Evolutionary conservation across 2,888 invertebrate species (phyloP).

Genomic region (Xanthostigma xanthostigma): DNA sequence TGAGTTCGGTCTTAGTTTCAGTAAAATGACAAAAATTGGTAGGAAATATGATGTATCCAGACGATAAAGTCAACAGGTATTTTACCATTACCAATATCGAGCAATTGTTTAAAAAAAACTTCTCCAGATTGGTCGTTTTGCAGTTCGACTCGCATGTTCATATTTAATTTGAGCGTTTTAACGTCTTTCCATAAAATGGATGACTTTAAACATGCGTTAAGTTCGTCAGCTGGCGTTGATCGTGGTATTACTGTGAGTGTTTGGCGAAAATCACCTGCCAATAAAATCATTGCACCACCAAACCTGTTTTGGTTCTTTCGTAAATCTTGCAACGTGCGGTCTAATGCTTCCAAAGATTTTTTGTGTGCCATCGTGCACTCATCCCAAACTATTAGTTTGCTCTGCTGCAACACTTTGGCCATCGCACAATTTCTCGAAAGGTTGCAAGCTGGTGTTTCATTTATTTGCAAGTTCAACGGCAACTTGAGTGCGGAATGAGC

Average conservation of each 20-base stretch:
- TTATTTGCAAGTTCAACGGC: constrained; percentile 19
- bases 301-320: constrained; percentile 14
- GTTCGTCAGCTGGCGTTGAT: constrained; percentile 19
- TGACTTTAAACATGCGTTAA: constrained; percentile 21
- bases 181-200: constrained; percentile 9
- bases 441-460: constrained; percentile 20
- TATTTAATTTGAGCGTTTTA: constrained; percentile 14
- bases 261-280: constrained; percentile 21
- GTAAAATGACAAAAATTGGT: constrained; percentile 16
- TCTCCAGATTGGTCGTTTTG: constrained; percentile 12
- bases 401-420: constrained; percentile 16
- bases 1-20: constrained; percentile 16
- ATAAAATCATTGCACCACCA: constrained; percentile 19
- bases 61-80: constrained; percentile 14
- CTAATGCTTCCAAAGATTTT: constrained; percentile 19
- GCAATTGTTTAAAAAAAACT: constrained; percentile 16
- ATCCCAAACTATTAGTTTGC: constrained; percentile 25
- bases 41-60: constrained; percentile 18
- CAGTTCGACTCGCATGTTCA: constrained; percentile 16
- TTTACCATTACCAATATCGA: constrained; percentile 18
- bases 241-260: constrained; percentile 20
- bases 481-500: constrained; percentile 25
- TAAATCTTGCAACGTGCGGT: constrained; percentile 18
- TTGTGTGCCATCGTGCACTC: constrained; percentile 25
- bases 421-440: constrained; percentile 16